phyloP scores from a whole-genome alignment of 2,113 vertebrate species.

The Chloropsis hardwickii region DNA sequence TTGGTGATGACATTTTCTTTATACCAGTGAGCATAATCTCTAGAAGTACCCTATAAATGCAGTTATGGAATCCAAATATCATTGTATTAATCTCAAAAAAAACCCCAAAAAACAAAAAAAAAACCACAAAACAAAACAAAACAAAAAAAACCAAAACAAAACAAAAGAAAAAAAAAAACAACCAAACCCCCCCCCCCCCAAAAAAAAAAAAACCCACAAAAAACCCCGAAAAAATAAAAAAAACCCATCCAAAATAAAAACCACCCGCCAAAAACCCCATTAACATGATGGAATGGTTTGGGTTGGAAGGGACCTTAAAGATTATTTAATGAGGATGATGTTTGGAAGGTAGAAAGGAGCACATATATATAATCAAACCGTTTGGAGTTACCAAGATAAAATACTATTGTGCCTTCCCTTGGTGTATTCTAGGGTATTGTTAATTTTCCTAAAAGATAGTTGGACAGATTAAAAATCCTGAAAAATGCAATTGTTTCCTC shows the following conservation, averaged over 20 bases:
- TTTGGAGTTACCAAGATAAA: neutral
- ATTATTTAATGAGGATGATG: fast-evolving
- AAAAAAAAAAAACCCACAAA: neutral
- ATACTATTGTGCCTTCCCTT: neutral
- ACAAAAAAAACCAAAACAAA: neutral
- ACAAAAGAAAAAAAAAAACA: neutral
- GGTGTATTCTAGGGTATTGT: neutral
- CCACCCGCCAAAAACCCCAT: fast-evolving
- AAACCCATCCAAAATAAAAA: no score
- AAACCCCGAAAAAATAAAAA: neutral
- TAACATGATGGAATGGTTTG: neutral
- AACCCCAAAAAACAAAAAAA: neutral
- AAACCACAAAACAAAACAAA: no score
- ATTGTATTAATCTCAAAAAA: neutral
- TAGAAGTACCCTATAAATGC: neutral
- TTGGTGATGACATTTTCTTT: neutral
- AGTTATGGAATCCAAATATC: neutral
- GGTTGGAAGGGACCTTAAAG: neutral
- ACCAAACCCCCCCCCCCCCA: no score
- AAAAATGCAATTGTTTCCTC: neutral
- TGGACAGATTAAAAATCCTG: neutral
- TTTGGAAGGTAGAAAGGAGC: neutral
- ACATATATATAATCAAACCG: neutral
- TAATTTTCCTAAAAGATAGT: neutral
- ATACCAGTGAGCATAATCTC: neutral